A percentile compares a stretch with the other conserved stretches of the same genome.
These are phyloP conservation scores for Heliothis peltigera DNA, from an alignment of 2,888 invertebrate genomes.

Conservation along the genomic window DNA sequence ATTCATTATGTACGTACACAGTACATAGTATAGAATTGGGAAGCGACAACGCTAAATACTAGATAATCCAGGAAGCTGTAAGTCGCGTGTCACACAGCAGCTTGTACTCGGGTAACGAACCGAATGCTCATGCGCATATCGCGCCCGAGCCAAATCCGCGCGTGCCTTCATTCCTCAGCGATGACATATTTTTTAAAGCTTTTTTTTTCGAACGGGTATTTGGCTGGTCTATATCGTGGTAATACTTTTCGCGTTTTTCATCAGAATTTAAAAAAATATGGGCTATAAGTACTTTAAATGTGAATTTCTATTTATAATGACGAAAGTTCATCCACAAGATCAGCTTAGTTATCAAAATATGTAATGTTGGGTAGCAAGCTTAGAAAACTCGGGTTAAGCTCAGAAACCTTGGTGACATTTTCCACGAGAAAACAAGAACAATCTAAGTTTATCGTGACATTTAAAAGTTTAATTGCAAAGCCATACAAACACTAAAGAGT, in stretches of 20 bases:
- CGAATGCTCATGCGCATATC: conserved; percentile 45
- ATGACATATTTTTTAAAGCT: conserved; percentile 47
- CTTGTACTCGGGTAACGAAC: conserved; percentile 43
- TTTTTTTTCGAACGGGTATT: conserved; percentile 40
- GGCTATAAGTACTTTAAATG: too few species aligned
- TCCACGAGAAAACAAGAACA: too few species aligned
- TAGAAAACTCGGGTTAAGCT: too few species aligned
- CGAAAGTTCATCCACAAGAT: too few species aligned
- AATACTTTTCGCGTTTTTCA: too few species aligned
- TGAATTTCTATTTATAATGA: conserved; percentile 3
- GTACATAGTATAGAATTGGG: conserved; percentile 39
- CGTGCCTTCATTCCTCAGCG: conserved; percentile 47
- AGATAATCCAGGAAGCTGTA: conserved; percentile 49
- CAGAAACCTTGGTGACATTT: too few species aligned
- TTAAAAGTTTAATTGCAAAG: neutral
- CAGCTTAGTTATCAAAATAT: too few species aligned
- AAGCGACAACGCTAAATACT: conserved; percentile 5
- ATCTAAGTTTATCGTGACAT: neutral
- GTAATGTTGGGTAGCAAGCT: too few species aligned
- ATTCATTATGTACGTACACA: too few species aligned
- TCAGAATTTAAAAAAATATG: too few species aligned
- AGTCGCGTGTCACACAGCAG: conserved; percentile 43
- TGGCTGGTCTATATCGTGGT: conserved; percentile 12
- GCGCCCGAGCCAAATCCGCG: conserved; percentile 54
- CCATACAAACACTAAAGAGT: neutral